These are phyloP conservation scores for Pandemis corylana DNA, from an alignment of 2,888 invertebrate genomes.

Conservation along the genomic window DNA sequence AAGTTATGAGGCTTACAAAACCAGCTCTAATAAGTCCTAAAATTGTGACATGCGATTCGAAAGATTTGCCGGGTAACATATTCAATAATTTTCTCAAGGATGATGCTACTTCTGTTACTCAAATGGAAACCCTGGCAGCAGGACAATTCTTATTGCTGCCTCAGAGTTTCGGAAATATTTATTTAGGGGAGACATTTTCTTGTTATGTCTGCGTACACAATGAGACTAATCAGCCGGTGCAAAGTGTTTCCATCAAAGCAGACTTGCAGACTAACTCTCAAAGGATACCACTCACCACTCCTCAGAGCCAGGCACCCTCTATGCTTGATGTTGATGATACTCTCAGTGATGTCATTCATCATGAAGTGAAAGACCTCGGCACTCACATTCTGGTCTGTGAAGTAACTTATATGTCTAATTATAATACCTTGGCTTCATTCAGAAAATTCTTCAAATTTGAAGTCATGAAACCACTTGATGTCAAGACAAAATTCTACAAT, in stretches of 20 bases:
- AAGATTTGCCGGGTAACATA: constrained; percentile 93
- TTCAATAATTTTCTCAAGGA: constrained; percentile 91
- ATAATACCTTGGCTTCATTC: constrained; percentile 92
- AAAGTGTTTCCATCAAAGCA: constrained; percentile 94
- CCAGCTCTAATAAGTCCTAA: constrained; percentile 94
- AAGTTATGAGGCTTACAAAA: constrained; percentile 97
- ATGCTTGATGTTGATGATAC: constrained; percentile 91
- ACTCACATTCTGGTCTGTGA: constrained; percentile 99
- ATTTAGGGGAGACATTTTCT: constrained; percentile 98
- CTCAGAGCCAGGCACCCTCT: constrained; percentile 86
- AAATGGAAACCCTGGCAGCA: constrained; percentile 92
- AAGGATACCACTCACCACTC: constrained; percentile 91
- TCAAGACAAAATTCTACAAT: constrained; percentile 99
- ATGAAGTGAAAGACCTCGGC: constrained; percentile 99
- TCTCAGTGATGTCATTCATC: constrained; percentile 97
- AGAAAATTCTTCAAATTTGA: constrained; percentile 99
- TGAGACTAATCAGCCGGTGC: constrained; percentile 93
- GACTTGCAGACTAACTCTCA: constrained; percentile 97
- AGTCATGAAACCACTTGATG: constrained; percentile 98
- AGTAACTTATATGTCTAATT: constrained; percentile 93
- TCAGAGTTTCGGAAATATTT: constrained; percentile 99
- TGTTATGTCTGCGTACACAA: constrained; percentile 99
- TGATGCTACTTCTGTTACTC: constrained; percentile 93
- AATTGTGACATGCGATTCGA: constrained; percentile 92
- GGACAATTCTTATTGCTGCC: constrained; percentile 97